Base-by-base conservation (phyloP, 2,888 invertebrate species). In the Drosophila paranaensis region DNA sequence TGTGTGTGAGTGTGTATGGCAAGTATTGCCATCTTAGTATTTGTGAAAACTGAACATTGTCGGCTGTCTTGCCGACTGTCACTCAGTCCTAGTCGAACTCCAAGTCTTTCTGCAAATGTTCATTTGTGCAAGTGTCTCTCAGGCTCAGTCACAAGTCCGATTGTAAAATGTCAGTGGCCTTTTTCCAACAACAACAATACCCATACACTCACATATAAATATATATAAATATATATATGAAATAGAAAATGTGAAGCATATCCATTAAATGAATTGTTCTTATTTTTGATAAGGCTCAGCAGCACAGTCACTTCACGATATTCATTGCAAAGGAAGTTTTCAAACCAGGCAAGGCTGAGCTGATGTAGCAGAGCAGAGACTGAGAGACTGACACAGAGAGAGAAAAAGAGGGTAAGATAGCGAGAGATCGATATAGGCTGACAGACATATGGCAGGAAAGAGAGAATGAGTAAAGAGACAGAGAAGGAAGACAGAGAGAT, bases 1-100 rank as follows among this genome's bases (percentile, higher is more conserved):
- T 63, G 57, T 63, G 55, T 71, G 45, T 45, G 25, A 25, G 45
- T 13, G 43, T 20, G 20, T 62, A 62, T 60, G 53, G 60, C 43
- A 35, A 74, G 80, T 61, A 77, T 81, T 87, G 83, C 85, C 85
- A 78, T 87, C 88, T 84, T 84, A 81, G 81, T 74, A 74, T 84
- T 76, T 78, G 72, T 78, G 74, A 79, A 76, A 84, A 89, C 89
- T 79, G 89, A 77, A 88, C 84, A 84, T 88, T 89, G 89, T 89
- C 76, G 85, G 88, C 84, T 84, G 84, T 84, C 84, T 84, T 84
- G 89, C 84, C 88, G 82, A 72, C 82, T 84, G 84, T 84, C 90
- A 84, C 89, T 84, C 90, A 84, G 68, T 64, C 72, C 60, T 88
- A 84, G 68, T 66, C 72, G 62, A 68, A 84, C 67, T 66, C 69